phyloP scores from a whole-genome alignment of 2,113 vertebrate species.

The Calidris pygmaea region DNA sequence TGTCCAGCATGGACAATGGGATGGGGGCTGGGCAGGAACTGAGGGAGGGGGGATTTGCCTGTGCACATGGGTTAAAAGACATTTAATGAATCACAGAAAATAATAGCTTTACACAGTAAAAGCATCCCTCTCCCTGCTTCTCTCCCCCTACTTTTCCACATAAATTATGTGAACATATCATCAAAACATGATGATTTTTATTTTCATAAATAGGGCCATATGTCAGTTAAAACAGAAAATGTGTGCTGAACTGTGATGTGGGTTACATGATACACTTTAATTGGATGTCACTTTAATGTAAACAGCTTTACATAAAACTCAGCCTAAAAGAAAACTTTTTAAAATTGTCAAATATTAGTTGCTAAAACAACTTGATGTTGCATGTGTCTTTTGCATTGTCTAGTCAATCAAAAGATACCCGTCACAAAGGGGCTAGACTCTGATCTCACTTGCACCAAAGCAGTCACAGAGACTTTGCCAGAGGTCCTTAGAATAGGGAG shows the following conservation, averaged over 20 bases:
- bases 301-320: constrained; percentile 70
- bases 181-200: constrained; percentile 76
- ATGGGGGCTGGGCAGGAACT: background rate
- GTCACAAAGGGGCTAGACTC: background rate
- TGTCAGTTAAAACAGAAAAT: constrained; percentile 73
- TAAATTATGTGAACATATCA: constrained; percentile 75
- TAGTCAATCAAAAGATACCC: constrained; percentile 8
- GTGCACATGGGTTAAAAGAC: constrained; percentile 58
- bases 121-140: constrained; percentile 54
- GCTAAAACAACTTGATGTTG: constrained; percentile 47
- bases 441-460: background rate
- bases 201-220: constrained; percentile 74
- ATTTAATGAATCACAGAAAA: constrained; percentile 74
- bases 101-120: constrained; percentile 66
- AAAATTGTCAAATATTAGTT: constrained; percentile 57
- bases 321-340: constrained; percentile 55
- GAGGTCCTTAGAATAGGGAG: background rate
- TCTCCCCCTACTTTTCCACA: constrained; percentile 61
- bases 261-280: constrained; percentile 73
- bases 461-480: background rate
- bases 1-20: background rate
- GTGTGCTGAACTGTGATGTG: constrained; percentile 70
- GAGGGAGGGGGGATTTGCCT: background rate
- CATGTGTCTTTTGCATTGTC: constrained; percentile 16
- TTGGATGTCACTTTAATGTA: constrained; percentile 74